A percentile compares a stretch with the other conserved stretches of the same genome.
phyloP scores from a whole-genome alignment of 2,888 invertebrate species.

The Phyllotreta striolata region DNA sequence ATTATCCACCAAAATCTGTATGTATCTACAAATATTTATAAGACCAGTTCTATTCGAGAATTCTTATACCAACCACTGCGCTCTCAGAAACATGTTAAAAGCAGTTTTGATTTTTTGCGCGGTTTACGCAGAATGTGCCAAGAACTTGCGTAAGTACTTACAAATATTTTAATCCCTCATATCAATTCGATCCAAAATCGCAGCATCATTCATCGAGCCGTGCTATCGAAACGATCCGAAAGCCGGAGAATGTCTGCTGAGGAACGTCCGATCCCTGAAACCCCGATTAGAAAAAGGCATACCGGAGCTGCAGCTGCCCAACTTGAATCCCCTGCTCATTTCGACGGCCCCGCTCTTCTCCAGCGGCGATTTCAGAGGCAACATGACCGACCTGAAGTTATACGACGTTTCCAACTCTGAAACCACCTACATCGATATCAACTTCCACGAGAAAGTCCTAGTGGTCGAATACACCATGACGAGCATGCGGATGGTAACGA shows the following conservation, averaged over 20 bases:
- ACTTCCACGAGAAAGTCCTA: constrained; percentile 40
- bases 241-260: constrained; percentile 67
- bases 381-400: not conserved
- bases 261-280: constrained; percentile 67
- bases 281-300: constrained; percentile 68
- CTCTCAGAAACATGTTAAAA: too few species aligned
- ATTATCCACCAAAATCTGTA: too few species aligned
- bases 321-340: constrained; percentile 72
- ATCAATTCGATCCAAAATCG: not conserved
- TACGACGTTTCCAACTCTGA: not conserved
- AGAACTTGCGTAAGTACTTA: too few species aligned
- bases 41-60: too few species aligned
- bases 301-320: constrained; percentile 70
- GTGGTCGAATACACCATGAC: constrained; percentile 47
- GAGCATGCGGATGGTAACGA: constrained; percentile 67
- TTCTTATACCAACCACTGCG: too few species aligned
- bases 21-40: too few species aligned
- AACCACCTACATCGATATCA: constrained; percentile 54
- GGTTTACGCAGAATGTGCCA: too few species aligned
- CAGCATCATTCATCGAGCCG: constrained; percentile 6
- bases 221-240: constrained; percentile 54
- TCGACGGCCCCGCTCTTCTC: constrained; percentile 68
- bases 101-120: too few species aligned
- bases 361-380: constrained; percentile 53
- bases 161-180: too few species aligned